Conservation (phyloP, 2,888 invertebrate species). For the Caenorhabditis doughertyi region DNA sequence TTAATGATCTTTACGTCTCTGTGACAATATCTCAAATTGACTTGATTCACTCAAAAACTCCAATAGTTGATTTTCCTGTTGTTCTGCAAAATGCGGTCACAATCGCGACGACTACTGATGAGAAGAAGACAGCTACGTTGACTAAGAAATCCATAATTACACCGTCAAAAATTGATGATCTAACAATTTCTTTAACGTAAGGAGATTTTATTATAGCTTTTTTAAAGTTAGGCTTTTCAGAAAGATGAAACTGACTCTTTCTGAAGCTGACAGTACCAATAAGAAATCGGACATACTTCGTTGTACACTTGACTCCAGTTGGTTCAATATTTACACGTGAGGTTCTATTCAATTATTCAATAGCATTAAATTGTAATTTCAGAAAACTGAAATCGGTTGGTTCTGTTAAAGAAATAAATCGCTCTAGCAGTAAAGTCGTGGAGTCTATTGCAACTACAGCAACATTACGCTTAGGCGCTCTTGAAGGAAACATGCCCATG, state of each 20-base stretch:
- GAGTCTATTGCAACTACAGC: conserved; percentile 31
- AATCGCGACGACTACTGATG: conserved; percentile 30
- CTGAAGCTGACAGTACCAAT: conserved; percentile 56
- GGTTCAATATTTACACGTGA: conserved; percentile 49
- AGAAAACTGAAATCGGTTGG: conserved; percentile 7
- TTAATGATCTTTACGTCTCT: conserved; percentile 79
- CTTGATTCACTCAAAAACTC: conserved; percentile 65
- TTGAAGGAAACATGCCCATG: conserved; percentile 93
- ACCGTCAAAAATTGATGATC: conserved; percentile 36
- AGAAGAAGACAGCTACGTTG: conserved; percentile 42
- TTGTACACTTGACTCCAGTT: conserved; percentile 57
- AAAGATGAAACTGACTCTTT: conserved; percentile 57
- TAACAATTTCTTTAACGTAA: conserved; percentile 49
- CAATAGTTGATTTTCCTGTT: conserved; percentile 18
- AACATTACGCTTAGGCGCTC: conserved; percentile 67
- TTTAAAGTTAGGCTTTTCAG: not conserved
- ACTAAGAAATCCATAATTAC: conserved; percentile 38
- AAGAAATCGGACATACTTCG: conserved; percentile 61
- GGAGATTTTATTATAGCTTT: not conserved
- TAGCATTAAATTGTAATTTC: not conserved
- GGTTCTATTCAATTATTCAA: not conserved
- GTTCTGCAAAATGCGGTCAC: conserved; percentile 4
- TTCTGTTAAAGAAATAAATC: not conserved
- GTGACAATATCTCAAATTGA: conserved; percentile 74
- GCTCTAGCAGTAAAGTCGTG: conserved; percentile 11